Conservation (phyloP, 2,113 vertebrate genomes). For the Zapus hudsonius region DNA sequence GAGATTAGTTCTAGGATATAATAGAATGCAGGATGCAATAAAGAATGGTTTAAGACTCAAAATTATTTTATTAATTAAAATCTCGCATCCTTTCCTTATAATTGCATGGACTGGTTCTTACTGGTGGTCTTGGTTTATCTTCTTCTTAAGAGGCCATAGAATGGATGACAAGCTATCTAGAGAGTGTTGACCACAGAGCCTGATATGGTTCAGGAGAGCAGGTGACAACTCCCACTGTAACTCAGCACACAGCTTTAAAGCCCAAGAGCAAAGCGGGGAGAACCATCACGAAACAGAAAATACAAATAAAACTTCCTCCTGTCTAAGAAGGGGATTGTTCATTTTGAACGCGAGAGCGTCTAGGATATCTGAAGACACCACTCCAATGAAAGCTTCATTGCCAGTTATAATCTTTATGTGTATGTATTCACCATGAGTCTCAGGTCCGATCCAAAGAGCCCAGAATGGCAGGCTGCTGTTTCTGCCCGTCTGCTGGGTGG, state of each 20-base stretch:
- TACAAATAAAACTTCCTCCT: background rate
- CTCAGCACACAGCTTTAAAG: background rate
- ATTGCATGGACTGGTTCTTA: background rate
- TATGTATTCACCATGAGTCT: background rate
- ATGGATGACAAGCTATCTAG: background rate
- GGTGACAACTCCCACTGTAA: background rate
- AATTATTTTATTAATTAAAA: slow-evolving; percentile 1
- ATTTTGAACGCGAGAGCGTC: background rate
- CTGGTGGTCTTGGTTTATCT: background rate
- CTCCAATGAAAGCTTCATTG: background rate
- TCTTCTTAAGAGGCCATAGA: background rate
- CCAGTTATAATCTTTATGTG: background rate
- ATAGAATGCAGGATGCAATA: background rate
- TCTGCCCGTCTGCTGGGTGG: background rate
- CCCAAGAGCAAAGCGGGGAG: background rate
- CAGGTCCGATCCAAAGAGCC: background rate
- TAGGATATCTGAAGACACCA: background rate
- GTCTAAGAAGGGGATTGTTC: background rate
- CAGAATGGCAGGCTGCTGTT: slow-evolving; percentile 10
- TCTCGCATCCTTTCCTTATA: background rate
- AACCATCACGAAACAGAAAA: background rate
- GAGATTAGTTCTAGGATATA: slow-evolving; percentile 5
- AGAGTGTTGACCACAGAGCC: background rate
- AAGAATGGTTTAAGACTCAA: background rate
- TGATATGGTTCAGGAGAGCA: background rate